Evolutionary conservation across 2,113 vertebrate genomes (phyloP).

Genomic region (Dicerorhinus sumatrensis): DNA sequence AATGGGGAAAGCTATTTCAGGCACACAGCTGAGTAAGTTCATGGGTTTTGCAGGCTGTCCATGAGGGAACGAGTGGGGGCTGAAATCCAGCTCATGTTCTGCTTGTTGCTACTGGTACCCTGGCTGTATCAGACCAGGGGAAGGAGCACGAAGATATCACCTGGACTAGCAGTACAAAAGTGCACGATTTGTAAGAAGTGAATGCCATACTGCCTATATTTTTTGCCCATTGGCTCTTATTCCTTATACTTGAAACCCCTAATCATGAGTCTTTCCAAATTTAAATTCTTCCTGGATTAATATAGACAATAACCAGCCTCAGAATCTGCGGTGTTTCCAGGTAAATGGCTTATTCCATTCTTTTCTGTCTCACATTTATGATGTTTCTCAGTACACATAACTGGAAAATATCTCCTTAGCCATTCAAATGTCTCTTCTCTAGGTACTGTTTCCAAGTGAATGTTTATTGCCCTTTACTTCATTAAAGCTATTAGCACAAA

Average conservation of each 20-base stretch:
- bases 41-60: neutral
- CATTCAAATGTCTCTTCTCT: neutral
- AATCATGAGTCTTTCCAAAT: neutral
- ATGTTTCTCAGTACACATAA: neutral
- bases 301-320: neutral
- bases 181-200: neutral
- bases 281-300: neutral
- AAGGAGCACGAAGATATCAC: neutral
- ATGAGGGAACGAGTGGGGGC: neutral
- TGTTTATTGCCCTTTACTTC: conserved; percentile 3
- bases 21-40: neutral
- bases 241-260: neutral
- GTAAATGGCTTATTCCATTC: neutral
- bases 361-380: neutral
- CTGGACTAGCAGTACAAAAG: neutral
- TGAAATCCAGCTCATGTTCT: neutral
- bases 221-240: neutral
- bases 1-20: neutral
- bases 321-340: neutral
- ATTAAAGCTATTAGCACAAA: neutral
- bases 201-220: neutral
- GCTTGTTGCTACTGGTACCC: neutral
- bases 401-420: neutral
- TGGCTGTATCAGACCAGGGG: neutral
- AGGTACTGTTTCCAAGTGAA: neutral